These are phyloP conservation scores for Rhinichthys osculus DNA, from an alignment of 2,797 vertebrate species.

Conservation along the genomic window DNA sequence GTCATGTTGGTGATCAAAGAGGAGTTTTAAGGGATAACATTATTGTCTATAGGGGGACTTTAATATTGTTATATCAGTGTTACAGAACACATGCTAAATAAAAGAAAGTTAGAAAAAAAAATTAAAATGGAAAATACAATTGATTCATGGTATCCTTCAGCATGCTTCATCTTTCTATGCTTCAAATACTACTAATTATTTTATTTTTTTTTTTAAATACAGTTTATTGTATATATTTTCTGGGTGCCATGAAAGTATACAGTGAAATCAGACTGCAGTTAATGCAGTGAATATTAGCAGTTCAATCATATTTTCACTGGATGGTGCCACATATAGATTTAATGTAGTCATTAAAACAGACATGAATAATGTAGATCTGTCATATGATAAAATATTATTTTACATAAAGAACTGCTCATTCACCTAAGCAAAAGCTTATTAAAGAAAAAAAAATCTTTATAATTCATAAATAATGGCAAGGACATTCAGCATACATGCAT, in stretches of 20 bases:
- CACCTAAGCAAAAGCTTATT: neutral
- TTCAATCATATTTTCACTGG: conserved; percentile 11
- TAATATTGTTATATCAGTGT: neutral
- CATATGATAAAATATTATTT: conserved; percentile 15
- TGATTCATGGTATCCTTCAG: neutral
- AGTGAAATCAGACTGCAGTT: neutral
- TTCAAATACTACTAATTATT: neutral
- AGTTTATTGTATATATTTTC: neutral
- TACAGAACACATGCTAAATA: neutral
- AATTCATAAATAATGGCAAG: conserved; percentile 29
- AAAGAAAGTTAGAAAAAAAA: too few species aligned
- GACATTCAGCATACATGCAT: conserved; percentile 26
- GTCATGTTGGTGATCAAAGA: too few species aligned
- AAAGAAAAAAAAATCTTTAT: neutral
- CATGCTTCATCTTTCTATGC: neutral
- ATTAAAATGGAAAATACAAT: too few species aligned
- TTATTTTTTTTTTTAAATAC: neutral
- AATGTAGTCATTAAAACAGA: conserved; percentile 35
- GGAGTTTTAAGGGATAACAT: too few species aligned
- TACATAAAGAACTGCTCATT: conserved; percentile 39
- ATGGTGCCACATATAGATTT: conserved; percentile 25
- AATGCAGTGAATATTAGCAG: neutral
- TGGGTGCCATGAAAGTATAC: neutral
- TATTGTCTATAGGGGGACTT: too few species aligned
- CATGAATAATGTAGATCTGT: conserved; percentile 30